Base-by-base conservation (phyloP, 1,140 invertebrate species). In the Hylyphantes graminicola region DNA sequence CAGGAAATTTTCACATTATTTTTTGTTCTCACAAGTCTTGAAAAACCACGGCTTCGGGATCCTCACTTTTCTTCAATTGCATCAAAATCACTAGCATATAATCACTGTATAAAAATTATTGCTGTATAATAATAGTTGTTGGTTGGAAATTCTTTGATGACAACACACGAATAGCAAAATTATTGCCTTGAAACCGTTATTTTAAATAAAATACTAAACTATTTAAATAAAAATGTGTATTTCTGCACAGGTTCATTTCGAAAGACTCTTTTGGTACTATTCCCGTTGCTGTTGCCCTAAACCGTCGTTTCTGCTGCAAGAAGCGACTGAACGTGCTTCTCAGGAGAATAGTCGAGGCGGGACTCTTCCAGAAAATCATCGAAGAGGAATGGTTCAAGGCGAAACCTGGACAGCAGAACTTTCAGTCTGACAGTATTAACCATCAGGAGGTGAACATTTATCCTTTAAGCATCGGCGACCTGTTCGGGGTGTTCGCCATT, bases 281-380 rank as follows among this genome's bases (percentile, higher is more conserved):
- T 53, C 55, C 50, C 2, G 67, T 80, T 35, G 65, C 21, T 35
- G 61, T 80, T 11, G 67, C 35, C 3, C 11, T 80, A 9, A 59
- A 35, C 0, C 68, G 59, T 19, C 48, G 57, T 1, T 72, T 72
- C 51, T 72, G 65, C 13, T 72, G 78, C 67, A 61, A 72, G 10
- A 11, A 61, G 7, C 11, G 8, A 19, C 51, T 80, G 65, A 63
- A 76, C 17, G 50, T 57, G 4, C n/a, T 80, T 13, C 19, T 68
- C 35, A 78, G 50, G 7, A 12, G n/a, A 0, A n/a, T 65, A 17
- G 35, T 35, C 35, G 50, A 50, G 7, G 76, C 48, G 8, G 76
- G 76, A 21, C 17, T 78, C 3, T 78, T 65, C 17, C 10, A 78
- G 12, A 78, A 78, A 8, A 65, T 78, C 15, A 54, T 78, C 11